Base-by-base conservation (phyloP, 2,888 invertebrate genomes). In the Cordilura impudica region DNA sequence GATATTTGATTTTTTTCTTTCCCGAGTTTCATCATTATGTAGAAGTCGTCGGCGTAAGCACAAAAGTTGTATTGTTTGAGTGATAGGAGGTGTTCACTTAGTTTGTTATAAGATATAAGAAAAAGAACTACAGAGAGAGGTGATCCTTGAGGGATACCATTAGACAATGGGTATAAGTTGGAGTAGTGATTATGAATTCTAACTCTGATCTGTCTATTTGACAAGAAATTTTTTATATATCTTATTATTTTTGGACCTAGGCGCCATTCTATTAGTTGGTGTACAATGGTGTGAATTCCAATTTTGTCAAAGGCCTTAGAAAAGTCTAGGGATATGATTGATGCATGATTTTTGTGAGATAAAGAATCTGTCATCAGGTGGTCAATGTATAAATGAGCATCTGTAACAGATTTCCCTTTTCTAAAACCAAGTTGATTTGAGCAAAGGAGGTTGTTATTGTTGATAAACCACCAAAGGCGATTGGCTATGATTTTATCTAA, bases 41-140 rank as follows among this genome's bases (percentile, higher is more conserved):
- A 35, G 5, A 82, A 81, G 53, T 83, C 83, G 16, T 83, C 81
- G 0, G 82, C 78, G 16, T 79, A 82, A 10, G 74, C 65, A 18
- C 60, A 53, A 72, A 47, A 70, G 31, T 49, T 45, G 6, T 75
- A 58, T 31, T 76, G 18, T 61, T 74, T 77, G 6, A 74, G 56
- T 4, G 31, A 12, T 2, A 49, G 53, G 4, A 78, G 31, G 18
- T 23, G 10, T 8, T 60, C 23, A 10, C 47, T n/a, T n/a, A n/a
- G n/a, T n/a, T n/a, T n/a, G n/a, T n/a, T n/a, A n/a, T n/a, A n/a
- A n/a, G n/a, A n/a, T 31, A 75, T 80, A 4, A 69, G 26, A 14
- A 80, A 80, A 8, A 80, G 12, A 7, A 75, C 35, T 0, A 80
- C 71, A 5, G 63, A 72, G 4, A 75, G 73, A 1, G n/a, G n/a